Conservation (phyloP, 2,797 vertebrate genomes). For the Danionella dracula region DNA sequence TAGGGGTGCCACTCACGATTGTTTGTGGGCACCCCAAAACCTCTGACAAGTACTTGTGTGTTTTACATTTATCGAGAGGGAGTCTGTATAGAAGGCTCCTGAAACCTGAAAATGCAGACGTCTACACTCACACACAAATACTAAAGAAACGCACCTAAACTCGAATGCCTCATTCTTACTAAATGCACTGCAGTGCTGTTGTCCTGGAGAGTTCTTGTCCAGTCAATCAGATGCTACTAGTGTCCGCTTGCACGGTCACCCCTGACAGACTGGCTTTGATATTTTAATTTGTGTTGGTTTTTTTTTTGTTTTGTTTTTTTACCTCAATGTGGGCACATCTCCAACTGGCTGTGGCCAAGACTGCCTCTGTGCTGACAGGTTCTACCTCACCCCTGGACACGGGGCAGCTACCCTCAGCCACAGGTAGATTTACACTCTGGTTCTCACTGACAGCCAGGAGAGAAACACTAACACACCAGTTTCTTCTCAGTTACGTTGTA, state of each 20-base stretch:
- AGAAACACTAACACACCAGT: slow-evolving; percentile 24
- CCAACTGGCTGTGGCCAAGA: slow-evolving; percentile 65
- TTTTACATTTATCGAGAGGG: slow-evolving; percentile 15
- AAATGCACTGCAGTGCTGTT: slow-evolving; percentile 60
- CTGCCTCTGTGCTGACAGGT: slow-evolving; percentile 73
- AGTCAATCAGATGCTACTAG: slow-evolving; percentile 35
- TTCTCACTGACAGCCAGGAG: slow-evolving; percentile 47
- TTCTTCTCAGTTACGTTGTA: slow-evolving; percentile 60
- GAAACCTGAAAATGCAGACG: no score
- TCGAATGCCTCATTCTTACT: slow-evolving; percentile 74
- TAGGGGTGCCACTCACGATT: slow-evolving; percentile 4
- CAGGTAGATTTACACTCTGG: slow-evolving; percentile 35
- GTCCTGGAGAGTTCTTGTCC: slow-evolving; percentile 49
- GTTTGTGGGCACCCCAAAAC: slow-evolving; percentile 15
- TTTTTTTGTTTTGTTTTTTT: slow-evolving; percentile 53
- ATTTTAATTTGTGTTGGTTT: no score
- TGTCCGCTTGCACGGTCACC: slow-evolving; percentile 28
- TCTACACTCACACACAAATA: slow-evolving; percentile 29
- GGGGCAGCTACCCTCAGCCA: slow-evolving; percentile 72
- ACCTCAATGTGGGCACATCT: slow-evolving; percentile 75
- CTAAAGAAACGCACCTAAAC: slow-evolving; percentile 56
- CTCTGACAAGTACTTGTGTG: slow-evolving; percentile 28
- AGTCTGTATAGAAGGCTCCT: no score
- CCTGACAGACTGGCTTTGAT: slow-evolving; percentile 28
- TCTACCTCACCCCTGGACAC: slow-evolving; percentile 81